Percentiles rank a stretch among this genome's conserved stretches.
phyloP scores from a whole-genome alignment of 1,140 invertebrate genomes.

The Muscidifurax raptorellus region DNA sequence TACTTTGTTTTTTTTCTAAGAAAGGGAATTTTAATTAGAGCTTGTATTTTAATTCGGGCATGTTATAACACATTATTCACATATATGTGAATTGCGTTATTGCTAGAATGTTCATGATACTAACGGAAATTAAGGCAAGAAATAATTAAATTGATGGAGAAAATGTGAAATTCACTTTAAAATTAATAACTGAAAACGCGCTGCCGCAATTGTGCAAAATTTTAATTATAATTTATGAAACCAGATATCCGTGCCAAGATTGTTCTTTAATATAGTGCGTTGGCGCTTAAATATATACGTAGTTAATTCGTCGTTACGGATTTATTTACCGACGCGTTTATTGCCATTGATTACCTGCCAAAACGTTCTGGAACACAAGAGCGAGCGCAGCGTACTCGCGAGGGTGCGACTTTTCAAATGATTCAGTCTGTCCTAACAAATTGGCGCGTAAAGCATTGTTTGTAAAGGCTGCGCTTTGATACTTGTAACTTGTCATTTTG shows the following conservation, averaged over 20 bases:
- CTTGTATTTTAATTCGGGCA: too few species aligned
- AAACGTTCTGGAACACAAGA: background rate
- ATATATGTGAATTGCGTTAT: background rate
- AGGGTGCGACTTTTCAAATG: background rate
- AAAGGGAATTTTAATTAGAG: too few species aligned
- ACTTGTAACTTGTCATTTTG: too few species aligned
- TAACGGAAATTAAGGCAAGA: background rate
- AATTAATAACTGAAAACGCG: background rate
- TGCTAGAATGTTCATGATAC: background rate
- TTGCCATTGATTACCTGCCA: slow-evolving; percentile 18
- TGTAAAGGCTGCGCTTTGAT: background rate
- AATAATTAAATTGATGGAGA: background rate
- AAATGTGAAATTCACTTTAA: background rate
- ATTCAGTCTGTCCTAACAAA: background rate
- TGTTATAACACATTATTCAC: too few species aligned
- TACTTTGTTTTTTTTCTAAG: too few species aligned
- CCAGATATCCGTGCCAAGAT: background rate
- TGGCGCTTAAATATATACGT: background rate
- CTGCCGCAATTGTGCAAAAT: background rate
- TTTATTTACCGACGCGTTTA: slow-evolving; percentile 20
- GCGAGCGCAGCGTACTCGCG: background rate
- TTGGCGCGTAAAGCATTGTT: background rate
- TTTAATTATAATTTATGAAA: slow-evolving; percentile 22
- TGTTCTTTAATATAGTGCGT: background rate
- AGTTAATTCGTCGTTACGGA: slow-evolving; percentile 3